Conservation (phyloP, 2,888 invertebrate genomes). For the Phania funesta region DNA sequence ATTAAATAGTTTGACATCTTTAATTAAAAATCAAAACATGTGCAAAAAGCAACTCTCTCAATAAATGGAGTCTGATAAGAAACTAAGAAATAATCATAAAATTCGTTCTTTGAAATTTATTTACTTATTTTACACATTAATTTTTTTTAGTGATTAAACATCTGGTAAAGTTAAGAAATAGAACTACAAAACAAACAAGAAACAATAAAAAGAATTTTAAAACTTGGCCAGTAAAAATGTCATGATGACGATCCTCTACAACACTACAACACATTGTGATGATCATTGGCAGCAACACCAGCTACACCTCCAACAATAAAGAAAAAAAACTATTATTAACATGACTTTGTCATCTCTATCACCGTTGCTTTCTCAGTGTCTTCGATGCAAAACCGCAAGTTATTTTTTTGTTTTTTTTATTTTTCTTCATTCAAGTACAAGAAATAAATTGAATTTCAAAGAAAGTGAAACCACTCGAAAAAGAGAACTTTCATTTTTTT, state of each 20-base stretch:
- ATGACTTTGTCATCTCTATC: slow-evolving; percentile 21
- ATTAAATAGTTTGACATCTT: background rate
- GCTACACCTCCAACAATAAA: slow-evolving; percentile 4
- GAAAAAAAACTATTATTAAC: background rate
- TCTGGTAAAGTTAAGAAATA: no score
- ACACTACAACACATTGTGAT: no score
- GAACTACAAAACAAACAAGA: background rate
- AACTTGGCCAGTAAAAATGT: background rate
- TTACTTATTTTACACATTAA: background rate
- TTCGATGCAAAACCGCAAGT: slow-evolving; percentile 48
- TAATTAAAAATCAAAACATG: slow-evolving; percentile 36
- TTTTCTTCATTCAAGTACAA: slow-evolving; percentile 42
- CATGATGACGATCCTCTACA: background rate
- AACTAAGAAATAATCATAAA: slow-evolving; percentile 3
- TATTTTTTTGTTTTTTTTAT: background rate
- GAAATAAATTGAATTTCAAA: slow-evolving; percentile 44
- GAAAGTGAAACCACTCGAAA: slow-evolving; percentile 69
- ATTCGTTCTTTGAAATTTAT: background rate
- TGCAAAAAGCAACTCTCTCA: slow-evolving; percentile 1
- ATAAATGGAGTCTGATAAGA: slow-evolving; percentile 3
- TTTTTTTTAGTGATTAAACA: background rate
- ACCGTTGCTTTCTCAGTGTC: background rate
- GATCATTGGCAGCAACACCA: slow-evolving; percentile 11
- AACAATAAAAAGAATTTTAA: background rate
- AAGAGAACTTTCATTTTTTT: slow-evolving; percentile 76